phyloP scores from a whole-genome alignment of 2,888 invertebrate species.

The Ischnura elegans region DNA sequence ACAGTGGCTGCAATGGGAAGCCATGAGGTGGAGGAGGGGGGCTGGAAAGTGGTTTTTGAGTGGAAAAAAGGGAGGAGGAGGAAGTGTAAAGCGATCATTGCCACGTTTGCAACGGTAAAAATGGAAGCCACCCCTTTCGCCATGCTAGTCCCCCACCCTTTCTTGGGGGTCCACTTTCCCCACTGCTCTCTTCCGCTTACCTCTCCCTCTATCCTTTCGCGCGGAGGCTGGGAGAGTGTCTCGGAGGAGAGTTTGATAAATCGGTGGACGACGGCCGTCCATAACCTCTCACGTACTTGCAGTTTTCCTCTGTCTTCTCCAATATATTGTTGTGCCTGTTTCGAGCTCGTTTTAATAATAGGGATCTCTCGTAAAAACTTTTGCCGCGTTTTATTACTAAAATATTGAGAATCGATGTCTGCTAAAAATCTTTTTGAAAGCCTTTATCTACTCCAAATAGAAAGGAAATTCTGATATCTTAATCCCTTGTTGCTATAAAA shows the following conservation, averaged over 20 bases:
- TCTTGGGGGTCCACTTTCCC: too few relatives aligned
- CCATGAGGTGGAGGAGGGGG: neutral
- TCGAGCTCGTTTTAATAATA: too few relatives aligned
- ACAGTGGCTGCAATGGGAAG: neutral
- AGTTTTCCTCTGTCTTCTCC: neutral
- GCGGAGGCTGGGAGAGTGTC: neutral
- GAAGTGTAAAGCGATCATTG: constrained; percentile 31
- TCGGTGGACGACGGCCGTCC: neutral
- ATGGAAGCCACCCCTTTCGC: neutral
- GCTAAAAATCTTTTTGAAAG: too few relatives aligned
- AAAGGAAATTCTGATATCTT: too few relatives aligned
- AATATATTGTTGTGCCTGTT: too few relatives aligned
- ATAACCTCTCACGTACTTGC: neutral
- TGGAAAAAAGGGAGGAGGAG: neutral
- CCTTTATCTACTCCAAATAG: too few relatives aligned
- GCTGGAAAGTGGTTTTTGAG: neutral
- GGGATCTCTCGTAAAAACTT: too few relatives aligned
- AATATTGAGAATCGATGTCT: too few relatives aligned
- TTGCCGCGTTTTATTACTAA: too few relatives aligned
- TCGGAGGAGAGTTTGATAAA: neutral
- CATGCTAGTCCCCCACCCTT: neutral
- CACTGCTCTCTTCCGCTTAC: too few relatives aligned
- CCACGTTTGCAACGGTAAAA: constrained; percentile 21
- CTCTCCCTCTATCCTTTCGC: neutral
- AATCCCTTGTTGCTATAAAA: too few relatives aligned